Base-by-base conservation (phyloP, 2,797 vertebrate genomes). In the Toxotes lorentzi region DNA sequence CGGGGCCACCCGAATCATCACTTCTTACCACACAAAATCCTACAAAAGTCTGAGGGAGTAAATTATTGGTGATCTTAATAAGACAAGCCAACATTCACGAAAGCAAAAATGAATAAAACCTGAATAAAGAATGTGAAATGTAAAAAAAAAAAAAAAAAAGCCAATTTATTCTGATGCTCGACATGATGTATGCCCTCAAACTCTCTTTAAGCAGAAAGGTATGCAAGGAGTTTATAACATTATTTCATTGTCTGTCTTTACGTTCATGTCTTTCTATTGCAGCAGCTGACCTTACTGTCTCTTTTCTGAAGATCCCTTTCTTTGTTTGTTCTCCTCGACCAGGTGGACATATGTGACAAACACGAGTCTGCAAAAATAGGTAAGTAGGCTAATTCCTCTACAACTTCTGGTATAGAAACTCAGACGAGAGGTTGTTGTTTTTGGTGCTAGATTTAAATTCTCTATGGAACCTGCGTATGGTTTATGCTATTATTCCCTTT, bases 261-360 rank as follows among this genome's bases (percentile, higher is more conserved):
- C 0, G 0, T 27, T 41, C 0, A 27, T 59, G 14, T 27, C 3
- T 30, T 51, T 30, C 2, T 48, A 10, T 5, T 9, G 24, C n/a
- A 54, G 51, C 45, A 9, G 16, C 7, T 58, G 19, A 57, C 45
- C 24, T 54, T 14, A 23, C 2, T 40, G 10, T 74, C 2, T 45
- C 24, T 40, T 45, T 23, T 35, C 1, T 30, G 12, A 54, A 57
- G 19, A 11, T 2, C 16, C 12, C 2, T 73, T 57, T 54, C 16
- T 23, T 32, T 60, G 51, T 38, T 13, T 10, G 6, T 13, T 24
- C 3, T 38, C 17, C 5, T 70, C 27, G 48, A 14, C 5, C 47
- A 50, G 13, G 30, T 23, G 27, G 34, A 48, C 35, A 4, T 6
- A 19, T 16, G 38, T 27, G 59, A 16, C 58, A 35, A 69, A 69